These are phyloP conservation scores for Entosphenus tridentatus DNA, from an alignment of 2,113 vertebrate genomes.

Conservation along the genomic window DNA sequence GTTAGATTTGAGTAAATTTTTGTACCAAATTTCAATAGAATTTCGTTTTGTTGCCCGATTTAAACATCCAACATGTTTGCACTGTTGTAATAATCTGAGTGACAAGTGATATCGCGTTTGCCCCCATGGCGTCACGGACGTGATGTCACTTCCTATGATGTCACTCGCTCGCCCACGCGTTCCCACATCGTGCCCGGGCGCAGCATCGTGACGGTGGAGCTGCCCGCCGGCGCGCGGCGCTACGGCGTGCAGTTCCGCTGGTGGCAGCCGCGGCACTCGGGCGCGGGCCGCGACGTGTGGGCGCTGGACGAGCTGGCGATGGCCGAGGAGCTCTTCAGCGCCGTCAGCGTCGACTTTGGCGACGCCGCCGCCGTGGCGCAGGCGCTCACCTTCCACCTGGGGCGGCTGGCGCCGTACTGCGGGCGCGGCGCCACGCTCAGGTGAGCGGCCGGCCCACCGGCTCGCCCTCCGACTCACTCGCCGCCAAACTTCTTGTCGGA, in stretches of 20 bases:
- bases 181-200: neutral
- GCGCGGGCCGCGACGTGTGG: constrained; percentile 77
- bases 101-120: too few relatives aligned
- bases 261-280: constrained; percentile 95
- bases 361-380: constrained; percentile 86
- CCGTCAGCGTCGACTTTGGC: constrained; percentile 84
- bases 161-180: neutral
- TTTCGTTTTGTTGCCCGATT: too few relatives aligned
- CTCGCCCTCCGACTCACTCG: too few relatives aligned
- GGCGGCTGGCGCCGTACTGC: constrained; percentile 83
- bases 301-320: constrained; percentile 91
- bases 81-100: too few relatives aligned
- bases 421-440: constrained; percentile 89
- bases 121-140: constrained; percentile 2
- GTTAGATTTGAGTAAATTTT: too few relatives aligned
- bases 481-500: too few relatives aligned
- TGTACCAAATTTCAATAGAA: too few relatives aligned
- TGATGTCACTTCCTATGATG: constrained; percentile 5
- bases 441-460: constrained; percentile 18
- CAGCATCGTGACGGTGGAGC: constrained; percentile 83
- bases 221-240: constrained; percentile 58
- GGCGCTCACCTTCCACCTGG: constrained; percentile 83
- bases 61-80: too few relatives aligned
- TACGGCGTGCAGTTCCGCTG: constrained; percentile 90
- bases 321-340: constrained; percentile 87